Base-by-base conservation (phyloP, 1,140 invertebrate species). In the Leptopilina boulardi region DNA sequence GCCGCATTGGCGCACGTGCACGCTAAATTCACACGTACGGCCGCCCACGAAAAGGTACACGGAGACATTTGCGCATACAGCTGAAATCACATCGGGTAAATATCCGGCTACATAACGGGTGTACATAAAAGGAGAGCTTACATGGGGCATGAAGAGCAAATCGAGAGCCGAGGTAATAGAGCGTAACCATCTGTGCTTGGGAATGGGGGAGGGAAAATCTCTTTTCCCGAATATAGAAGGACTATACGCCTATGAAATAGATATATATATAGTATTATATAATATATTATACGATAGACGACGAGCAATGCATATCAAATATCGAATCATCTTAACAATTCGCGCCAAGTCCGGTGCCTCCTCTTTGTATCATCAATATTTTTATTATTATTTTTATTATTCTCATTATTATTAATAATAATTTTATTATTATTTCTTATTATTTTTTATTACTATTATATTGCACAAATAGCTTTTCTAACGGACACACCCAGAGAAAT, bases 71-170 rank as follows among this genome's bases (percentile, higher is more conserved):
- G 56, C 56, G 56, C 56, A 26, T 66, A 26, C 56, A 66, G 56
- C 56, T 66, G 56, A 66, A 66, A 66, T 66, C 56, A 66, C 56
- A 66, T 66, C 56, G 56, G 56, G 56, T 66, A 66, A 66, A 66
- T 66, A 66, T 21, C 56, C 56, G 11, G 23, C 56, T 66, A 66
- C 15, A 66, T 66, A 66, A 66, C 56, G 56, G 56, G 56, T 66
- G 56, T 66, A 66, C 56, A 66, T 66, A 66, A 66, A 34, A 66
- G 56, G 56, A 66, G 56, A 66, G 56, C 56, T 66, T 66, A 66
- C 23, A 66, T 66, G 56, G 23, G 23, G 56, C 56, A 66, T 66
- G 56, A 66, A 66, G 56, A 66, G 56, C 21, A 66, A 66, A 66
- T 66, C 56, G 56, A 66, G 56, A 66, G 56, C 23, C 56, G 56